Base-by-base conservation (phyloP, 2,888 invertebrate species). In the Catonia carolina region DNA sequence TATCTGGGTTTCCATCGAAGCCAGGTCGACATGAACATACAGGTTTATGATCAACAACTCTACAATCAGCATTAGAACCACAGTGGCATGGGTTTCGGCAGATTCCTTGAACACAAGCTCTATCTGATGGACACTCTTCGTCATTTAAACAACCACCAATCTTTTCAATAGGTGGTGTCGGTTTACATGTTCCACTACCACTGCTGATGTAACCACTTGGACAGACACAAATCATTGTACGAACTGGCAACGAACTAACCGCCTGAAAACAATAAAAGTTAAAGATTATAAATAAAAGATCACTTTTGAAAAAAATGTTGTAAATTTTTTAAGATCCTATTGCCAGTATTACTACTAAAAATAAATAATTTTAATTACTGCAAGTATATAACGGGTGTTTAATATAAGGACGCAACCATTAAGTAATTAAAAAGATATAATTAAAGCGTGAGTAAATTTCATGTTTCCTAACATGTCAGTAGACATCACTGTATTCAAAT, bases 221-320 rank as follows among this genome's bases (percentile, higher is more conserved):
- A 67, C 94, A 94, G 2, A 89, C 82, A 69, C 93, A 94, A 35
- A 90, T 80, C 87, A 93, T 89, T 1, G 92, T 91, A 61, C 92
- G 80, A 5, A 92, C 86, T 0, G 93, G 91, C 22, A 85, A 72
- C 3, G 91, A 88, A 1, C 86, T 82, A 20, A 89, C 81, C 1
- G 52, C 58, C 41, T 59, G 53, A 23, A 45, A 27, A 27, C 8
- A 27, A 27, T 27, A 27, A 6, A 6, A 27, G 8, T 27, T 27
- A 27, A n/a, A n/a, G 27, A 27, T 27, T 27, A 27, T 27, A 27
- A 4, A 27, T 27, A 27, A 27, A 4, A n/a, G n/a, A n/a, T n/a
- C n/a, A n/a, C n/a, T n/a, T n/a, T n/a, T n/a, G n/a, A n/a, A n/a
- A n/a, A n/a, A n/a, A n/a, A n/a, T n/a, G n/a, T n/a, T n/a, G n/a